Evolutionary conservation across 2,113 vertebrate genomes (phyloP).

Genomic region (Zosterops hypoxanthus): DNA sequence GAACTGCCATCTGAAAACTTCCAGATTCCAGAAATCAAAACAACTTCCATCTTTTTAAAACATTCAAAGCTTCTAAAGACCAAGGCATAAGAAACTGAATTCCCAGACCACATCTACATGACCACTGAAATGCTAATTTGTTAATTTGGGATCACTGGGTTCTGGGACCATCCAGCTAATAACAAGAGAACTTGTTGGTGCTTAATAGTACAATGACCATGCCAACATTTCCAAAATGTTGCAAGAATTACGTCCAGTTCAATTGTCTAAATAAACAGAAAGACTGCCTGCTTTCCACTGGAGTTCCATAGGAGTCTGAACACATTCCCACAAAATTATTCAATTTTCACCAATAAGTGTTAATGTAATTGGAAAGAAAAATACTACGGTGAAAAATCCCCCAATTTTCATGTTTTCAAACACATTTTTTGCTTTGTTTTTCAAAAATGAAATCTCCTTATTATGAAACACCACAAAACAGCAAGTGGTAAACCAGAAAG

Average conservation of each 20-base stretch:
- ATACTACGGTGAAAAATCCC: background rate
- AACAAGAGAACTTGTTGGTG: rapidly evolving
- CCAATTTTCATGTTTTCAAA: background rate
- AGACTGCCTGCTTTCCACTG: background rate
- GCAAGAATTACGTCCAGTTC: background rate
- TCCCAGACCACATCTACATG: background rate
- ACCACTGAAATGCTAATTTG: rapidly evolving
- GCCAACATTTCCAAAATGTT: background rate
- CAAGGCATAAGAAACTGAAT: background rate
- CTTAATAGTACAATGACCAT: background rate
- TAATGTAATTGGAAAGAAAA: background rate
- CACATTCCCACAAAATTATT: background rate
- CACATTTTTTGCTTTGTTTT: background rate
- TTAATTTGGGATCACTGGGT: background rate
- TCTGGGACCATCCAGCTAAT: background rate
- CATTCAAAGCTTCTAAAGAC: background rate
- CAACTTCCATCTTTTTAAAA: background rate
- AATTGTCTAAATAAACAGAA: background rate
- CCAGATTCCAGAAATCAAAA: background rate
- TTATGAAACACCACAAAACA: background rate
- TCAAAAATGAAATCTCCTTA: background rate
- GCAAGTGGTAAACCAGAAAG: background rate
- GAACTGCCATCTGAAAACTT: background rate
- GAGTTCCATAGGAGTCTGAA: background rate
- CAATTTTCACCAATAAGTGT: background rate